phyloP scores from a whole-genome alignment of 2,113 vertebrate species.

The Pan troglodytes region NHGRI_mPanTro3-v2.1_pri NC_086015.1:28971501-28972000 shows the following conservation, averaged over 20 bases:
- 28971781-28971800: not conserved
- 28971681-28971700: not conserved
- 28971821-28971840: not conserved
- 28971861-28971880: not conserved
- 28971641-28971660: not conserved
- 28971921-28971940: not conserved
- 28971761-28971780: not conserved
- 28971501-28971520: conserved; percentile 77
- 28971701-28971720: not conserved
- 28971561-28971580: conserved; percentile 75
- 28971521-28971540: conserved; percentile 77
- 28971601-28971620: not conserved
- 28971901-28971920: not conserved
- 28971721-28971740: not conserved
- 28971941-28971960: not conserved
- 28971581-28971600: conserved; percentile 54
- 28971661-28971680: not conserved
- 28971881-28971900: not conserved
- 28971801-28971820: not conserved
- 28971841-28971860: not conserved
- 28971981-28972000: not conserved
- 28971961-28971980: not conserved
- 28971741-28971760: not conserved
- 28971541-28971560: conserved; percentile 61
- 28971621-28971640: not conserved